phyloP scores from a whole-genome alignment of 2,797 vertebrate genomes.

The Centropyge bicolor region DNA sequence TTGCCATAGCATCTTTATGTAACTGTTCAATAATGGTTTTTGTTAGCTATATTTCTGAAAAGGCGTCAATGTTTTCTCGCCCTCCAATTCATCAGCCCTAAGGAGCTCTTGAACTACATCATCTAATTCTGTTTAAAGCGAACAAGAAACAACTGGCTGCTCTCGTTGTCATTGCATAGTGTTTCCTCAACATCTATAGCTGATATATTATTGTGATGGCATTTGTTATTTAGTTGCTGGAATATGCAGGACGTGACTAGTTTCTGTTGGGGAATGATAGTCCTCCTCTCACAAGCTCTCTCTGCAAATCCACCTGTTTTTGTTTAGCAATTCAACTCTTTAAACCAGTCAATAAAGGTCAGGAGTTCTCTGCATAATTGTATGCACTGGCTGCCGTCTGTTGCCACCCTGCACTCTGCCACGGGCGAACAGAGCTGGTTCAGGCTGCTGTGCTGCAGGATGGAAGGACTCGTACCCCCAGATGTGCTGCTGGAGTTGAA shows the following conservation, averaged over 20 bases:
- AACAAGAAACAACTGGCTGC: not conserved
- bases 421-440: not conserved
- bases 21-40: too few species aligned
- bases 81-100: too few species aligned
- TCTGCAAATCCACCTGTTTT: slow-evolving; percentile 20
- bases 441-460: slow-evolving; percentile 6
- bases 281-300: not conserved
- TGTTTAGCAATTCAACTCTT: not conserved
- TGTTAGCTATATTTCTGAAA: too few species aligned
- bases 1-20: too few species aligned
- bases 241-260: not conserved
- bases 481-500: slow-evolving; percentile 7
- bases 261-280: slow-evolving; percentile 1
- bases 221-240: not conserved
- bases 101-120: too few species aligned
- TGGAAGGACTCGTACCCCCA: not conserved
- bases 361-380: slow-evolving; percentile 34
- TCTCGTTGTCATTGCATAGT: not conserved
- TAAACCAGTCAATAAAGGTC: slow-evolving; percentile 31
- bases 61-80: too few species aligned
- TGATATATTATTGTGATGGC: not conserved
- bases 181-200: not conserved
- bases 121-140: not conserved
- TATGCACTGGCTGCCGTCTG: slow-evolving; percentile 21
- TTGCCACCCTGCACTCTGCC: slow-evolving; percentile 23